Evolutionary conservation across 1,140 invertebrate genomes (phyloP).

Genomic region (Phenacoccus solenopsis): DNA sequence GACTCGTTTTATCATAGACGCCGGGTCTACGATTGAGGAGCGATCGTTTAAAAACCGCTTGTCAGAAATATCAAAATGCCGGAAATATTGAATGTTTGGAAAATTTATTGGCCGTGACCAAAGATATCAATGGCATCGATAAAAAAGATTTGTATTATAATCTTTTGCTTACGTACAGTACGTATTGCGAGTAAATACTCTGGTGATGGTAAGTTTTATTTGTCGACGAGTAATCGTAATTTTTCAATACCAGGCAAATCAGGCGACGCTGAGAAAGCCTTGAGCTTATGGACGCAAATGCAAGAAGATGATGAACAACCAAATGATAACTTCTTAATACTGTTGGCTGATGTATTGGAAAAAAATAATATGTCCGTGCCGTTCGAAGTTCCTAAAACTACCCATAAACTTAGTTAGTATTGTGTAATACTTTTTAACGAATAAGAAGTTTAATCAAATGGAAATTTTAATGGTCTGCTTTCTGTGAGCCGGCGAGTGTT

Average conservation of each 20-base stretch:
- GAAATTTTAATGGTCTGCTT: too few relatives aligned
- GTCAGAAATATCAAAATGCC: slow-evolving; percentile 44
- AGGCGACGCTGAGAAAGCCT: slow-evolving; percentile 53
- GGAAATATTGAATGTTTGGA: slow-evolving; percentile 52
- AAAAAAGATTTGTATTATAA: slow-evolving; percentile 58
- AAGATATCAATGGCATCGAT: slow-evolving; percentile 58
- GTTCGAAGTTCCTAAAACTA: slow-evolving; percentile 35
- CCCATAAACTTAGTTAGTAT: neutral
- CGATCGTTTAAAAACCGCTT: slow-evolving; percentile 41
- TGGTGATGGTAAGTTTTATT: too few relatives aligned
- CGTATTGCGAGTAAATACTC: too few relatives aligned
- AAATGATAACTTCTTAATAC: slow-evolving; percentile 48
- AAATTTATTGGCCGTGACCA: slow-evolving; percentile 44
- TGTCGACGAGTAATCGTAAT: too few relatives aligned
- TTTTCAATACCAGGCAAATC: slow-evolving; percentile 27
- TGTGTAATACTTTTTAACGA: too few relatives aligned
- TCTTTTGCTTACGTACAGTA: slow-evolving; percentile 52
- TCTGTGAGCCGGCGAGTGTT: too few relatives aligned
- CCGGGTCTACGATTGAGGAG: slow-evolving; percentile 49
- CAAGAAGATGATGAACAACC: slow-evolving; percentile 66
- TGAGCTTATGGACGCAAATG: slow-evolving; percentile 61
- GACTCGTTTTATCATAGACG: slow-evolving; percentile 34
- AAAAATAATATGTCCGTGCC: slow-evolving; percentile 49
- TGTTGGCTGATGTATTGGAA: slow-evolving; percentile 49
- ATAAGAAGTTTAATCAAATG: too few relatives aligned